A percentile compares a stretch with the other conserved stretches of the same genome.
phyloP scores from a whole-genome alignment of 2,797 vertebrate genomes.

The Pteropus rufus region DNA sequence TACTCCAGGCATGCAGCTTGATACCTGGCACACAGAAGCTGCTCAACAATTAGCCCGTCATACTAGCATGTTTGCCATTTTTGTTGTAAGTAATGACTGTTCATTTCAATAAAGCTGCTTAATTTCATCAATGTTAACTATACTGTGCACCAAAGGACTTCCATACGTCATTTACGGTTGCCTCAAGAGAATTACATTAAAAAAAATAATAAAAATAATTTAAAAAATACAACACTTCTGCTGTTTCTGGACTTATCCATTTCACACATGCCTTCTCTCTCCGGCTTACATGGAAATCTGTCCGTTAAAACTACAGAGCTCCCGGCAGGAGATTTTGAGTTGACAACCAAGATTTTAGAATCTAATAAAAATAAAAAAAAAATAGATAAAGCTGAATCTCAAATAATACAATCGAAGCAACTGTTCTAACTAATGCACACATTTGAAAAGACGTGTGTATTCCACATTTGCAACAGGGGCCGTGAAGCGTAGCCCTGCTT shows the following conservation, averaged over 20 bases:
- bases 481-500: rapidly evolving
- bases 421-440: neutral
- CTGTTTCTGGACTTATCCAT: neutral
- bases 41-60: neutral
- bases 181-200: neutral
- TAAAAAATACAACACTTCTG: neutral
- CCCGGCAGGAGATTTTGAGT: neutral
- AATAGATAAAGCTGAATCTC: neutral
- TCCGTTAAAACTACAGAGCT: neutral
- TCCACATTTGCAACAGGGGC: neutral
- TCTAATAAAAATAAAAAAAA: constrained; percentile 13
- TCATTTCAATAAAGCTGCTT: neutral
- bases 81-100: neutral
- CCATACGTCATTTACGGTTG: neutral
- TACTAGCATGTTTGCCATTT: neutral
- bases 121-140: neutral
- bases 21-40: neutral
- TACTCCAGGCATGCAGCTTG: neutral
- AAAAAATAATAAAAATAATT: neutral
- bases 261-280: neutral
- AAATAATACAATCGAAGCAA: neutral
- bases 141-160: neutral
- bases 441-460: neutral
- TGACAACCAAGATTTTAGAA: constrained; percentile 30
- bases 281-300: neutral